Base-by-base conservation (phyloP, 30 jellyfish, hydroid and myxozoan genomes). In the Pelagia noctiluca region DNA sequence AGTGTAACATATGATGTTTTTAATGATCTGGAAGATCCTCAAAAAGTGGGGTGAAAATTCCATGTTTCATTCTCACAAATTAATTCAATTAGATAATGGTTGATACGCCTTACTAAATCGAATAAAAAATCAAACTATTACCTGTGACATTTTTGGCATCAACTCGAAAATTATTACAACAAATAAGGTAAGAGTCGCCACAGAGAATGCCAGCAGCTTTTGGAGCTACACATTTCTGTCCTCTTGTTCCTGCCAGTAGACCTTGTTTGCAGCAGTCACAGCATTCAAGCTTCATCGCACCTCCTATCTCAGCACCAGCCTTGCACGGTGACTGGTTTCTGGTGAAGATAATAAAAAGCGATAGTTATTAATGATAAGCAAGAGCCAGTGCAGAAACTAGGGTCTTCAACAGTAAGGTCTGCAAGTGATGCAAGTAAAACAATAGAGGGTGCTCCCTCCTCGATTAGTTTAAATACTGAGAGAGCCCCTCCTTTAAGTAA, bases 231-330 rank as follows among this genome's bases (percentile, higher is more conserved):
- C 75, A 63, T 21, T 23, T n/a, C 21, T 24, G 57, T 35, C 8
- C 75, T 38, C 23, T 0, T 5, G 35, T n/a, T 22, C 50, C 89
- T 33, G 89, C 57, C 34, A 0, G 23, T n/a, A 79, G 61, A 19
- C 89, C 89, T 26, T 63, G 34, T 36, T 63, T 42, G 62, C 89
- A 79, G 61, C 89, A 79, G 28, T 16, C 53, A 32, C 89, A 79
- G 46, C 89, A 79, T 2, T 53, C 60, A 10, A 32, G 28, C 24
- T 63, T 79, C 89, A 61, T 61, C 19, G 63, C 62, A 22, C 89
- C 89, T 2, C 89, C 89, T 24, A 46, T 10, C 23, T 53, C 74
- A 13, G 54, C 33, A 0, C 73, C 89, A 22, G 65, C 62, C 22
- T 47, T 37, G 71, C 89, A 79, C 5, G 37, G 32, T 16, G n/a